Evolutionary conservation across 2,888 invertebrate genomes (phyloP).

Genomic region (Mellilla xanthometata): DNA sequence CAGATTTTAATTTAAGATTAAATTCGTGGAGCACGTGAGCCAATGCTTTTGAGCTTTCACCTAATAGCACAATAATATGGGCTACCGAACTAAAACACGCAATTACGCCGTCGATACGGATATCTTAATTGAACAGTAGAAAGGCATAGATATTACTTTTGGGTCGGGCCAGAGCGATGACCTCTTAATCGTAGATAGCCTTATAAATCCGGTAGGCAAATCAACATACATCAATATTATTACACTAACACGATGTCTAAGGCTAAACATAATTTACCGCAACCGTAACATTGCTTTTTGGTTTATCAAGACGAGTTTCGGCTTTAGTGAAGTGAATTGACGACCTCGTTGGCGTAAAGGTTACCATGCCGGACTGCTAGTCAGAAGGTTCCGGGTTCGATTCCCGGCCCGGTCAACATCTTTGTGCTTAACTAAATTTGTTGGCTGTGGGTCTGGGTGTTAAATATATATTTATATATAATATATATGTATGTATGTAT

Average conservation of each 20-base stretch:
- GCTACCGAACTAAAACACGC: conserved; percentile 40
- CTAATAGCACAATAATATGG: conserved; percentile 34
- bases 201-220: conserved; percentile 25
- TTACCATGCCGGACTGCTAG: too few species aligned
- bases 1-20: conserved; percentile 28
- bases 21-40: conserved; percentile 18
- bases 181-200: conserved; percentile 30
- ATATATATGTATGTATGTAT: too few species aligned
- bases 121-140: conserved; percentile 46
- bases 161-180: conserved; percentile 32
- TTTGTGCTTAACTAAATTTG: too few species aligned
- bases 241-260: conserved; percentile 28
- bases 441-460: too few species aligned
- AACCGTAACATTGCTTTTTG: conserved; percentile 40
- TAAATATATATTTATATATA: too few species aligned
- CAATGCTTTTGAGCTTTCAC: conserved; percentile 41
- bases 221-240: conserved; percentile 28
- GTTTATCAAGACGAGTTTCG: conserved; percentile 43
- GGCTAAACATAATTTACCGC: conserved; percentile 32
- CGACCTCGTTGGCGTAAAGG: too few species aligned
- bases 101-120: conserved; percentile 46
- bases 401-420: too few species aligned
- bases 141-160: conserved; percentile 27
- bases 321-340: conserved; percentile 30
- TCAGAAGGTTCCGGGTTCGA: too few species aligned